phyloP scores from a whole-genome alignment of 1,140 invertebrate species.

The Drosophila gunungcola region DNA sequence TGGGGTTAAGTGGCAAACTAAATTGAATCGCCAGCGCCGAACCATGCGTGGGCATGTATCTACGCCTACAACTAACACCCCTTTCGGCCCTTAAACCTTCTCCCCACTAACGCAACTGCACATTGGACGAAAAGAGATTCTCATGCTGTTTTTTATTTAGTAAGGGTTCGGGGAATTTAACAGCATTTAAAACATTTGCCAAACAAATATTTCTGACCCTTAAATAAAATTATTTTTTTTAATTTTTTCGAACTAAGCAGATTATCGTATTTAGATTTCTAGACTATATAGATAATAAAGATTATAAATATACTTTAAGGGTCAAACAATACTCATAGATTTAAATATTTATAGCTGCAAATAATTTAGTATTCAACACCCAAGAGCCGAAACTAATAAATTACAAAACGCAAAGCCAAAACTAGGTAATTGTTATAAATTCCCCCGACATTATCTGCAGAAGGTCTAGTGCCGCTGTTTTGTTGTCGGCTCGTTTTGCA shows the following conservation, averaged over 20 bases:
- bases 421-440: slow-evolving; percentile 3
- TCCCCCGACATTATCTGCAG: slow-evolving; percentile 1
- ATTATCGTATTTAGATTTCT: no score
- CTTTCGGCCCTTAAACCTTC: background rate
- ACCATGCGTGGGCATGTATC: slow-evolving; percentile 57
- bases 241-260: no score
- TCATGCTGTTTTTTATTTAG: background rate
- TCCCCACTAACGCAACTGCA: background rate
- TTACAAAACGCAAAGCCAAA: background rate
- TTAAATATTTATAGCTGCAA: no score
- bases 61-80: slow-evolving; percentile 53
- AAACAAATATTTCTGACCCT: background rate
- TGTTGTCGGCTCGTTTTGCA: slow-evolving; percentile 37
- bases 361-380: background rate
- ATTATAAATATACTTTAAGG: no score
- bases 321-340: no score
- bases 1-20: slow-evolving; percentile 74
- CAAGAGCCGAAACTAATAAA: background rate
- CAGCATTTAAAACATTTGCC: background rate
- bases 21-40: slow-evolving; percentile 65
- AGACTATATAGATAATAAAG: no score
- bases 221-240: no score
- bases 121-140: slow-evolving; percentile 3
- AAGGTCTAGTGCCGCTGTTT: background rate
- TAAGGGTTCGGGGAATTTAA: no score